Base-by-base conservation (phyloP, 2,113 vertebrate genomes). In the Cinclus cinclus region DNA sequence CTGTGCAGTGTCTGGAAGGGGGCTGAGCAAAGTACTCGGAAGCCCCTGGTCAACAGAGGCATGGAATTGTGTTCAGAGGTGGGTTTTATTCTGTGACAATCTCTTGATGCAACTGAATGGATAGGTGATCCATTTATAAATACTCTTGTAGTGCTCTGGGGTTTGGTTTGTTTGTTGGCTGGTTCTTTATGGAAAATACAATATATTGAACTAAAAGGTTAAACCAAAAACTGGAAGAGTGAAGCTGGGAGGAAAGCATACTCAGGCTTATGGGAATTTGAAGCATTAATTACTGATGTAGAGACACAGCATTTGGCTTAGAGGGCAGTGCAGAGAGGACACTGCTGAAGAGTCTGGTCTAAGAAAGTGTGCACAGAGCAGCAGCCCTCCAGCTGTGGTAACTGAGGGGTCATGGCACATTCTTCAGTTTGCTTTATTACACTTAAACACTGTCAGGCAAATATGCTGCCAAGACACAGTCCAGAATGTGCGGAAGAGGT, bases 21-120 rank as follows among this genome's bases (percentile, higher is more conserved):
- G 3, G 5, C 11, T 80, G 67, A 73, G 52, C 47, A 64, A 52
- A 64, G 15, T 6, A 30, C 23, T 44, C 0, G 0, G 69, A 60
- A 90, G 22, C 5, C 20, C 10, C 21, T 10, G 18, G 41, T 24
- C 23, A 63, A 6, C 4, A 46, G 33, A 76, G 44, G 31, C 28
- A 37, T 56, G 13, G 24, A 81, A 30, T 13, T 53, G 15, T 4
- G 0, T 56, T 76, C 64, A 81, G 24, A 16, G n/a, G 33, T 67
- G 27, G 1, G 7, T 74, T 75, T 82, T 35, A 56, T 37, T 62
- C 60, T 75, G 37, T 44, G 64, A 65, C 62, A 69, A 75, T 20
- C 44, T 53, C 62, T 82, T 35, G 39, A 41, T 42, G 25, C 39
- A 78, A 50, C 35, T 42, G 33, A 75, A 82, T 1, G 0, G 22